A percentile compares a stretch with the other conserved stretches of the same genome.
Evolutionary conservation across 2,888 invertebrate species (phyloP).

Genomic region (Ferrisia virgata): DNA sequence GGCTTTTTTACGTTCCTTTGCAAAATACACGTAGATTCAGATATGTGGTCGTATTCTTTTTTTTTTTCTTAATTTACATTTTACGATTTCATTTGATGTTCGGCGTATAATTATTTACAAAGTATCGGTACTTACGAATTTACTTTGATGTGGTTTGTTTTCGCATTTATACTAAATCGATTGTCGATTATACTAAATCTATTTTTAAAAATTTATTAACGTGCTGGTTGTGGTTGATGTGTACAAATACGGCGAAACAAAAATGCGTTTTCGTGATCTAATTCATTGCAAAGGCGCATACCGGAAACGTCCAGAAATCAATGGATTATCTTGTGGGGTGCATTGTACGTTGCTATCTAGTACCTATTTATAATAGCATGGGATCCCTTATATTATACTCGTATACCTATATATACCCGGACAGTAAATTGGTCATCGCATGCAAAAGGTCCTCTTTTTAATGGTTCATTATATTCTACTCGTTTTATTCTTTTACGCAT

Average conservation of each 20-base stretch:
- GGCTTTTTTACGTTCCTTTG: no score
- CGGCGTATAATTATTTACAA: not conserved
- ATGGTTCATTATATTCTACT: not conserved
- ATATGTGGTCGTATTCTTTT: no score
- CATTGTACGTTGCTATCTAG: not conserved
- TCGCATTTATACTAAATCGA: not conserved
- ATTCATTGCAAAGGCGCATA: not conserved
- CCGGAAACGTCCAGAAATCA: not conserved
- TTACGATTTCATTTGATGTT: not conserved
- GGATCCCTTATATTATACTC: not conserved
- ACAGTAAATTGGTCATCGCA: not conserved
- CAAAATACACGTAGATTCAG: no score
- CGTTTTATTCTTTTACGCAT: not conserved
- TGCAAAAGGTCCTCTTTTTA: not conserved
- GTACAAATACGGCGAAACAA: not conserved
- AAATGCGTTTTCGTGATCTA: not conserved
- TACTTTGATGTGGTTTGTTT: not conserved
- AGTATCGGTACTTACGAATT: not conserved
- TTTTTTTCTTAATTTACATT: not conserved
- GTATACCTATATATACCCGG: no score
- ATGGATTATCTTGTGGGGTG: not conserved
- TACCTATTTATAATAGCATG: no score
- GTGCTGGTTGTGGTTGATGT: no score
- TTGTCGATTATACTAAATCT: not conserved
- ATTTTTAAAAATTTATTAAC: conserved; percentile 4